phyloP scores from a whole-genome alignment of 2,888 invertebrate species.

The Terebella lapidaria region DNA sequence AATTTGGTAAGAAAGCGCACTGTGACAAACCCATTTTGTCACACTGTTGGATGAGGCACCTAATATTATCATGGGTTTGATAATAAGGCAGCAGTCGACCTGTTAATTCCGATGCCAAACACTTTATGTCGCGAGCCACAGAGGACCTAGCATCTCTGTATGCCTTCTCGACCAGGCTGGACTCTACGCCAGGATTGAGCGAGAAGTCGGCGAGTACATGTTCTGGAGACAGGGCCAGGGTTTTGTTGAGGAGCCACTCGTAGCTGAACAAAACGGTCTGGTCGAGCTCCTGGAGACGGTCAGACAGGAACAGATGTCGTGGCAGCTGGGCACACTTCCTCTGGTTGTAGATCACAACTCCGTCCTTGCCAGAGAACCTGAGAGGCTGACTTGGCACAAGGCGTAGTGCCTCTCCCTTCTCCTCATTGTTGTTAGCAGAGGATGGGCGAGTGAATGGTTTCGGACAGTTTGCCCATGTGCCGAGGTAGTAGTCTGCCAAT shows the following conservation, averaged over 20 bases:
- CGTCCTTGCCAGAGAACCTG: conserved; percentile 28
- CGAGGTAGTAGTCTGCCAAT: conserved; percentile 50
- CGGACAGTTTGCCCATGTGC: conserved; percentile 13
- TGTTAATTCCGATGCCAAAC: conserved; percentile 45
- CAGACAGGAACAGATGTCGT: conserved; percentile 41
- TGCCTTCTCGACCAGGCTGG: conserved; percentile 40
- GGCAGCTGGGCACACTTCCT: conserved; percentile 50
- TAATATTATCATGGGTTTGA: conserved; percentile 38
- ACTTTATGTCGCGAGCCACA: conserved; percentile 40
- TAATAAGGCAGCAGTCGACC: conserved; percentile 49
- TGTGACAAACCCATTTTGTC: conserved; percentile 40
- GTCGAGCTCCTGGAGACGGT: conserved; percentile 45
- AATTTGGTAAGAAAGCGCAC: conserved; percentile 45
- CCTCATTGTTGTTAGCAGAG: conserved; percentile 3
- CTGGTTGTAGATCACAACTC: conserved; percentile 37
- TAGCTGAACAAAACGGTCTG: conserved; percentile 45
- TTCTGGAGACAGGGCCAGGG: conserved; percentile 44
- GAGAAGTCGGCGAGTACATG: conserved; percentile 45
- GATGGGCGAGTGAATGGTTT: conserved; percentile 1
- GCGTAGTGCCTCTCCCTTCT: conserved; percentile 23
- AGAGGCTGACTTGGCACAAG: conserved; percentile 38
- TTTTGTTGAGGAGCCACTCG: conserved; percentile 50
- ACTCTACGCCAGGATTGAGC: conserved; percentile 42
- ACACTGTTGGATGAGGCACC: conserved; percentile 43
- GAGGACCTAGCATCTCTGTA: conserved; percentile 37